These are phyloP conservation scores for Thecocarcelia acutangulata DNA, from an alignment of 2,888 invertebrate species.

Conservation along the genomic window DNA sequence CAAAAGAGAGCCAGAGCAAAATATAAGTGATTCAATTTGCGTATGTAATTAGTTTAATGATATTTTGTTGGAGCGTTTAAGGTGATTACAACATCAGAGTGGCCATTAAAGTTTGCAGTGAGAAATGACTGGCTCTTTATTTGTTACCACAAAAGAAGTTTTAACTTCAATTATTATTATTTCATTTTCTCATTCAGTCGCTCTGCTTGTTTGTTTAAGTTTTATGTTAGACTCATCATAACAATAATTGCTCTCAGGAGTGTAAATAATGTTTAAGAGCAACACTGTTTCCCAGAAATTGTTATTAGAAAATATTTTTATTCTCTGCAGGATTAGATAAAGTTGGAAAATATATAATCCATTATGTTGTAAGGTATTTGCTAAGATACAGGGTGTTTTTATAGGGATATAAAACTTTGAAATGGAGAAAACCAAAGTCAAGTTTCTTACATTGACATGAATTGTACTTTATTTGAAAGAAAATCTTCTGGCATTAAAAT, in stretches of 20 bases:
- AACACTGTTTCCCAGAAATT: slow-evolving; percentile 3
- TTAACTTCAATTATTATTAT: background rate
- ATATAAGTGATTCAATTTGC: slow-evolving; percentile 26
- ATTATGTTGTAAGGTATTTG: too few species aligned
- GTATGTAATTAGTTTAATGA: slow-evolving; percentile 58
- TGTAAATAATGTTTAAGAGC: background rate
- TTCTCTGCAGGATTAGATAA: too few species aligned
- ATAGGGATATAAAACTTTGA: too few species aligned
- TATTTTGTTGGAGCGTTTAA: slow-evolving; percentile 46
- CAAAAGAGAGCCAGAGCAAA: background rate
- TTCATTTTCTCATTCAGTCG: background rate
- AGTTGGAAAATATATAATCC: too few species aligned
- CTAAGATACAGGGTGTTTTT: too few species aligned
- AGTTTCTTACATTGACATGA: too few species aligned
- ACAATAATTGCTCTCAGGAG: background rate
- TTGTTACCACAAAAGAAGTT: background rate
- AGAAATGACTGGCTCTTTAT: background rate
- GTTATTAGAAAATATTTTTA: too few species aligned
- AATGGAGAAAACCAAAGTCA: too few species aligned
- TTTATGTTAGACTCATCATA: slow-evolving; percentile 6
- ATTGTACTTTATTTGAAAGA: too few species aligned
- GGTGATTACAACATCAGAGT: slow-evolving; percentile 51
- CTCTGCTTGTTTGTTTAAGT: background rate
- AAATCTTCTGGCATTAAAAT: too few species aligned
- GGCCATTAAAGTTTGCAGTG: slow-evolving; percentile 35